These are phyloP conservation scores for Muntiacus muntjak DNA, from an alignment of 2,113 vertebrate genomes.

Conservation along the genomic window DNA sequence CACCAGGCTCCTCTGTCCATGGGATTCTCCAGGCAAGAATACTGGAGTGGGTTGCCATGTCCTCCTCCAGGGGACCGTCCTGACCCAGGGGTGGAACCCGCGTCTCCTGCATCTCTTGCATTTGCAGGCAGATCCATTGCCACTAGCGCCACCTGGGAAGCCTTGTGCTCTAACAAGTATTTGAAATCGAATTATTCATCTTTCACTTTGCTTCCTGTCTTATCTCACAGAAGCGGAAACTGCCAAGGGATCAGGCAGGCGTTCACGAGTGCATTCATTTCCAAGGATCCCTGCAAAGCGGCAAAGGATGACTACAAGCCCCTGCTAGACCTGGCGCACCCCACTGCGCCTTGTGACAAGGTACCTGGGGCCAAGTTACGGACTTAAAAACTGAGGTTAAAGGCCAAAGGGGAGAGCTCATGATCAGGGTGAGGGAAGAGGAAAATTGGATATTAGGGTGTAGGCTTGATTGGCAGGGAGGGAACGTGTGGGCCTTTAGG, in stretches of 20 bases:
- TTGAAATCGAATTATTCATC: neutral
- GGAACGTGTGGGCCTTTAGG: neutral
- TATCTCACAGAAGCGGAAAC: conserved; percentile 62
- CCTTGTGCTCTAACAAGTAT: neutral
- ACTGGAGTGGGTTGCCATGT: neutral
- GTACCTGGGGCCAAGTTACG: conserved; percentile 60
- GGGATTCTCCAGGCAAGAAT: neutral
- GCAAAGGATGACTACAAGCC: conserved; percentile 77
- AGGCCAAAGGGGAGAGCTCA: neutral
- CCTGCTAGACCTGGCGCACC: conserved; percentile 59
- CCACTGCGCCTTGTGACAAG: conserved; percentile 77
- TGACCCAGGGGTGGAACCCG: neutral
- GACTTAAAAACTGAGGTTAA: neutral
- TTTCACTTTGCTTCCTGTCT: conserved; percentile 39
- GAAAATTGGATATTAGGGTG: neutral
- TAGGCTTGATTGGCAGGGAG: fast-evolving
- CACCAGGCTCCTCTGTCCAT: neutral
- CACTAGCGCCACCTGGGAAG: neutral
- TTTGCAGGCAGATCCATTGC: neutral
- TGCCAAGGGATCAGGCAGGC: conserved; percentile 75
- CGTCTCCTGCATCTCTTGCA: neutral
- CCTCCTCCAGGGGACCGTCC: neutral
- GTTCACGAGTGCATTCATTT: conserved; percentile 74
- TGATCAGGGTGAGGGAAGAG: neutral
- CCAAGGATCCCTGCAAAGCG: conserved; percentile 80